Evolutionary conservation across 2,113 vertebrate species (phyloP).

Genomic region (Gavia stellata): DNA sequence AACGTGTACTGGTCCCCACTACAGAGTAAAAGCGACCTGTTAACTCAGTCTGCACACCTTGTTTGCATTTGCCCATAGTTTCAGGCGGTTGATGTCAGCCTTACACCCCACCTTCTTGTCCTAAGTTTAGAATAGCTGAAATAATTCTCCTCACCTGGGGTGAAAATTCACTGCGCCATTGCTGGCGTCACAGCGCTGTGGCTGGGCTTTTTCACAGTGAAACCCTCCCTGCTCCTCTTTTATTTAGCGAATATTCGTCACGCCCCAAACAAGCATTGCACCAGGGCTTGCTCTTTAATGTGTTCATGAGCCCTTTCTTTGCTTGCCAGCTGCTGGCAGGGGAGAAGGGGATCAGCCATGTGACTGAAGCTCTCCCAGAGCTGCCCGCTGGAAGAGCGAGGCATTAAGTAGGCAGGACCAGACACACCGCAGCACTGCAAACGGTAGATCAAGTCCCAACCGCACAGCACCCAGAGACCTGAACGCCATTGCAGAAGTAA

Average conservation of each 20-base stretch:
- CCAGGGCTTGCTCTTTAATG: not conserved
- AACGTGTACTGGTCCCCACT: not conserved
- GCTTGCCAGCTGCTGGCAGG: not conserved
- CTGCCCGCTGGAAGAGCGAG: accelerated
- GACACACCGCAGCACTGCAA: not conserved
- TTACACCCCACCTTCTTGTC: not conserved
- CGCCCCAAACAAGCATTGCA: not conserved
- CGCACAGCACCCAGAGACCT: not conserved
- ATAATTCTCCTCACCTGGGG: not conserved
- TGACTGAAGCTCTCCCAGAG: not conserved
- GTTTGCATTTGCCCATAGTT: not conserved
- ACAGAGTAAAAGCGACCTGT: not conserved
- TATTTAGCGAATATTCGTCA: not conserved
- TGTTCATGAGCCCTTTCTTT: not conserved
- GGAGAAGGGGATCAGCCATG: not conserved
- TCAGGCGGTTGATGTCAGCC: not conserved
- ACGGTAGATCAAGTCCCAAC: not conserved
- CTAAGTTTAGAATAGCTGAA: not conserved
- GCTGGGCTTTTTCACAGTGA: not conserved
- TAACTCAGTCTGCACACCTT: not conserved
- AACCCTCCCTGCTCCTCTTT: not conserved
- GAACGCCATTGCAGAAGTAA: not conserved
- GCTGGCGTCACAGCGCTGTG: not conserved
- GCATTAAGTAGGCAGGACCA: not conserved
- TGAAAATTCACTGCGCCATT: not conserved